Base-by-base conservation (phyloP, 2,888 invertebrate species). In the Sisyra nigra region DNA sequence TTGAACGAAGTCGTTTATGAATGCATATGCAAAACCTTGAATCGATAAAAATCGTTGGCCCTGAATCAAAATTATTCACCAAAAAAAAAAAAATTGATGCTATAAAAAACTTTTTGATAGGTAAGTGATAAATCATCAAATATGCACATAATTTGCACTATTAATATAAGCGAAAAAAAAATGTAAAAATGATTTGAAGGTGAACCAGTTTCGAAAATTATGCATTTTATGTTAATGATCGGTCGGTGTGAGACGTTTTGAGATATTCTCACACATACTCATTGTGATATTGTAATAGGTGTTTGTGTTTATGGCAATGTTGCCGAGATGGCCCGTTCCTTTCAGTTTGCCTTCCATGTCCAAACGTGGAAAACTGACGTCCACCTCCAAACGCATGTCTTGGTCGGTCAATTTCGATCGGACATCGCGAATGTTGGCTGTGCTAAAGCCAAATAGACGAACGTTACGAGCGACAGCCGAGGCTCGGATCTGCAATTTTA, bases 241-340 rank as follows among this genome's bases (percentile, higher is more conserved):
- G 19, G 10, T 24, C 7, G 24, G 24, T 24, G 24, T 24, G 24
- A 15, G 11, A 42, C 29, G 10, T 15, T 10, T 14, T 10, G 24
- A 42, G 9, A 42, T n/a, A n/a, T n/a, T n/a, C n/a, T n/a, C 7
- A 11, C 41, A 61, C 68, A 66, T 58, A 80, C 80, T 65, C 69
- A 77, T 68, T 33, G 71, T 68, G 2, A 68, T 59, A 52, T 69
- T 71, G 53, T 72, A 74, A 29, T 59, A 58, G 30, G 77, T 77
- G 48, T 66, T 65, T 19, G 80, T 76, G 45, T 68, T 68, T 46
- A 81, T 55, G 49, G 69, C 70, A 48, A 79, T 61, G 8, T 69
- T 62, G 48, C 76, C 77, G 44, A 79, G 62, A 31, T 66, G 62
- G 10, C 80, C 77, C 46, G 74, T 70, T 1, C 72, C 77, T 50